These are phyloP conservation scores for Mirza zaza DNA, from an alignment of 2,113 vertebrate genomes.

Conservation along the genomic window DNA sequence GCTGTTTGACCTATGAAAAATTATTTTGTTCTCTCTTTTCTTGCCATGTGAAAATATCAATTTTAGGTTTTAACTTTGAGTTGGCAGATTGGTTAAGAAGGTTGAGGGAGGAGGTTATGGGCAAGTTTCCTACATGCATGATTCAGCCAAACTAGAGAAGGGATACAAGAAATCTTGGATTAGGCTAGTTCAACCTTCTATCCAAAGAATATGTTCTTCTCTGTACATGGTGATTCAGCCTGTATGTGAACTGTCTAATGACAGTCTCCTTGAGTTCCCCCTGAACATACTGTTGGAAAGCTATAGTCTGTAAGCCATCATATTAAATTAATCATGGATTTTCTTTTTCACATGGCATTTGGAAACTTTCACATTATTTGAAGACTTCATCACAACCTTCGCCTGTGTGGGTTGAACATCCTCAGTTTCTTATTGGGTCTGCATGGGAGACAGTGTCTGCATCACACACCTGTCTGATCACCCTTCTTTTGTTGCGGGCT, in stretches of 20 bases:
- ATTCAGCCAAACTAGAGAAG: slow-evolving; percentile 15
- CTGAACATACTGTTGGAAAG: background rate
- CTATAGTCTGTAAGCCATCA: background rate
- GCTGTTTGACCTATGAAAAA: background rate
- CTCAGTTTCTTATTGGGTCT: background rate
- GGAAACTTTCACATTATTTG: background rate
- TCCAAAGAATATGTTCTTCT: background rate
- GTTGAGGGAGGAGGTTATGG: background rate
- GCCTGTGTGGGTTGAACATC: background rate
- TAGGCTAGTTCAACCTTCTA: background rate
- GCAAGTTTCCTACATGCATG: background rate
- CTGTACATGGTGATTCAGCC: background rate
- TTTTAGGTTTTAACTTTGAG: slow-evolving; percentile 40
- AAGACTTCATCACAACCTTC: background rate
- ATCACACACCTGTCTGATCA: background rate
- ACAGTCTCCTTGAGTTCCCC: background rate
- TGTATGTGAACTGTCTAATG: background rate
- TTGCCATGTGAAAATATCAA: slow-evolving; percentile 10
- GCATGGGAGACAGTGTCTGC: background rate
- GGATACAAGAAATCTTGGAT: background rate
- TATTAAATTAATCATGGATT: background rate
- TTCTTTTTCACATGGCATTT: background rate
- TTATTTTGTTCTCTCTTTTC: slow-evolving; percentile 27
- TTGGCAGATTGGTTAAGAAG: background rate
- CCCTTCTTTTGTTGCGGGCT: background rate